Evolutionary conservation across 2,797 vertebrate species (phyloP), one percentile per base, ranked within the genome.

Genomic region (Peromyscus melanophrys): DNA sequence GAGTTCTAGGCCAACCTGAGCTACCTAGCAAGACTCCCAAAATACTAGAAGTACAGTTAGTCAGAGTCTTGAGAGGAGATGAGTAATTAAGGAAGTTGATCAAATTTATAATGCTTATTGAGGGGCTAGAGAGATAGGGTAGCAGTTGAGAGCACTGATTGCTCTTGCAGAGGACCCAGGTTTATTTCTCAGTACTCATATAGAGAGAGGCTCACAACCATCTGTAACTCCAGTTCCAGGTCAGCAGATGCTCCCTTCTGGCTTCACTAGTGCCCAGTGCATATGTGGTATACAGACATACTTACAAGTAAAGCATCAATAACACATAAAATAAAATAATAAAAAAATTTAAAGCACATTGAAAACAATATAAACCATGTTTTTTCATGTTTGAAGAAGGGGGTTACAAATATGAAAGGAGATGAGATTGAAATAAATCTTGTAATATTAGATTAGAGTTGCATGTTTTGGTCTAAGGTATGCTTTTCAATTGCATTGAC

Each of bases 401-500:
- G 17, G 63, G 25, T 69, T 73, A 43, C 55, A 69, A 92, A 67
- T 67, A 46, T 25, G 29, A 57, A 88, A 83, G 55, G 23, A 90
- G 40, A 88, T 17, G 94, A 83, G 92, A 75, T 19, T 29, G 16
- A 27, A 82, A 88, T 55, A 37, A 78, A 52, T 14, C 0, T 71
- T 76, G 37, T 10, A 92, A 67, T 55, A 37, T 89, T 86, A 55
- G 5, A n/a, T 83, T 55, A 63, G 46, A 89, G 77, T 31, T 77
- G 8, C 23, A 92, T 75, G 16, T 40, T 7, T 77, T 85, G 63
- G 5, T 43, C 27, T 40, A 77, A 82, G 65, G 43, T 27, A 16
- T 69, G 6, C 2, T 85, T 97, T 95, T 85, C 57, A 40, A 78
- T 86, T 37, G 27, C 31, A 89, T 11, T 13, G 6, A 43, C 46